phyloP scores from a whole-genome alignment of 1,140 invertebrate genomes.

The Artemia franciscana region DNA sequence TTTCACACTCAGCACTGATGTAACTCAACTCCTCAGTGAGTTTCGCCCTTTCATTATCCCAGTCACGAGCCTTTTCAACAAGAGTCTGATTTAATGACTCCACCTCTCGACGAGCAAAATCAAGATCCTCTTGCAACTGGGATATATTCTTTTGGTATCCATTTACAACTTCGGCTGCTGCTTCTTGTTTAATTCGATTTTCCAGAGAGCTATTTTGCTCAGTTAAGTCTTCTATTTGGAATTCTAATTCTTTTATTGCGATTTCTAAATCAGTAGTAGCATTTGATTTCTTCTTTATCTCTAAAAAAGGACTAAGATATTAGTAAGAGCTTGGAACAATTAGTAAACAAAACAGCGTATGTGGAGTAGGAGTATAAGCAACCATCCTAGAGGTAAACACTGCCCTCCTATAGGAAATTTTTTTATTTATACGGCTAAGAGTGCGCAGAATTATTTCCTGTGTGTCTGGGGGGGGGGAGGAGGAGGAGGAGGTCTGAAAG shows the following conservation, averaged over 20 bases:
- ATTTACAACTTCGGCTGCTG: neutral
- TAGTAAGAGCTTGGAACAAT: too few relatives aligned
- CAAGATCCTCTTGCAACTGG: neutral
- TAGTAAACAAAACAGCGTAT: too few relatives aligned
- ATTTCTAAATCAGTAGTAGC: neutral
- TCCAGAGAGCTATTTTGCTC: neutral
- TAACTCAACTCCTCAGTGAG: neutral
- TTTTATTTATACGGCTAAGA: too few relatives aligned
- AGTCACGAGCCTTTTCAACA: neutral
- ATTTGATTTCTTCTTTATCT: neutral
- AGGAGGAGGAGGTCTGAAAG: too few relatives aligned
- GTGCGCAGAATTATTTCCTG: too few relatives aligned
- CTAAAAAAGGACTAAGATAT: neutral
- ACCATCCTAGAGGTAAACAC: too few relatives aligned
- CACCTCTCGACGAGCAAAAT: neutral
- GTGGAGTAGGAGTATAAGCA: too few relatives aligned
- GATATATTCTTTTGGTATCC: neutral
- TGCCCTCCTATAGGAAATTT: too few relatives aligned
- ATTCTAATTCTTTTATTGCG: neutral
- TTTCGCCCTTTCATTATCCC: neutral
- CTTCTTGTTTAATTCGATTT: neutral
- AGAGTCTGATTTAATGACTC: neutral
- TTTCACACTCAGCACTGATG: neutral
- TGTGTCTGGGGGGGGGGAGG: too few relatives aligned
- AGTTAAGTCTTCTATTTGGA: neutral